These are phyloP conservation scores for Poeciliopsis gracilis DNA, from an alignment of 2,797 vertebrate genomes.

Conservation along the genomic window DNA sequence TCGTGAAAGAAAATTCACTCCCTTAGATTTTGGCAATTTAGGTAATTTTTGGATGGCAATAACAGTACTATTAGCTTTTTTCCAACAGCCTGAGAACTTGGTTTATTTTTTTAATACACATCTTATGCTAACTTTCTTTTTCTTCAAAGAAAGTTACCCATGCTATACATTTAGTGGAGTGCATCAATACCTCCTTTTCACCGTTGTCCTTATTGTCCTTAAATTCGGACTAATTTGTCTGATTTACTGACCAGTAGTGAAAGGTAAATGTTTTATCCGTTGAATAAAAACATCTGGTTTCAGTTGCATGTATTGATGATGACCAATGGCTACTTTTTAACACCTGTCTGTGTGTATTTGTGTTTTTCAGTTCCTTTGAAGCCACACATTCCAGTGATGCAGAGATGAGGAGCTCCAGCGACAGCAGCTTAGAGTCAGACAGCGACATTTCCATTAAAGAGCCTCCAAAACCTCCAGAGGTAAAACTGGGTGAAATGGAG, in stretches of 20 bases:
- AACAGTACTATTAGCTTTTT: neutral
- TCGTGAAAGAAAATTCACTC: neutral
- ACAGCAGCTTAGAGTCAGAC: conserved; percentile 89
- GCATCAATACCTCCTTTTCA: too few relatives aligned
- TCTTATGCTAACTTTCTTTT: neutral
- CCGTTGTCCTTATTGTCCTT: neutral
- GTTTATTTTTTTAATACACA: neutral
- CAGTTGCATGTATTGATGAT: neutral
- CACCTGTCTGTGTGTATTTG: neutral
- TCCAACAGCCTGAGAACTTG: neutral
- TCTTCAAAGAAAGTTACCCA: neutral
- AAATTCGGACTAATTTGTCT: neutral
- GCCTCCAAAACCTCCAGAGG: conserved; percentile 50
- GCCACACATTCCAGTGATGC: conserved; percentile 85
- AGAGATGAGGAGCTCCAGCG: conserved; percentile 87
- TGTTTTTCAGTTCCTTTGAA: conserved; percentile 67
- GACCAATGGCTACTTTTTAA: neutral
- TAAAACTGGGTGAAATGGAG: conserved; percentile 72
- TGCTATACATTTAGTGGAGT: neutral
- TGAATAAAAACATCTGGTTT: neutral
- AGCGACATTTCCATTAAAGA: conserved; percentile 83
- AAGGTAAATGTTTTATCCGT: neutral
- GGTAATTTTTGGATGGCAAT: neutral
- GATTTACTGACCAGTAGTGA: neutral
- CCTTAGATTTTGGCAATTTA: neutral